These are phyloP conservation scores for Leptopilina syphax DNA, from an alignment of 2,888 invertebrate species.

Conservation along the genomic window DNA sequence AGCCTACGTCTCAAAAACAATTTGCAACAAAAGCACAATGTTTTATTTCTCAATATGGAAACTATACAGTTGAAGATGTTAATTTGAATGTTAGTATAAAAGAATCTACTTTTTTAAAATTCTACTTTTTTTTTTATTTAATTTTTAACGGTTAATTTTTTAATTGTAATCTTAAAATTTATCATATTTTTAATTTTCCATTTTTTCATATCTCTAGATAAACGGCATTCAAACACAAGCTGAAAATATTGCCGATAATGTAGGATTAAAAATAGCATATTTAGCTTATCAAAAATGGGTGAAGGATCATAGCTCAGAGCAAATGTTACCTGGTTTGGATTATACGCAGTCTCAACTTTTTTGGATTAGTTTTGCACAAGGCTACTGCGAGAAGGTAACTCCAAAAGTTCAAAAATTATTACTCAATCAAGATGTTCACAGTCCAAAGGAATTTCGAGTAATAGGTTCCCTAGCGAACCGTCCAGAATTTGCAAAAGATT, in stretches of 20 bases:
- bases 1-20: constrained; percentile 86
- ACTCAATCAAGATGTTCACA: constrained; percentile 88
- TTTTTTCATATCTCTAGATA: constrained; percentile 79
- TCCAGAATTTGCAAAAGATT: constrained; percentile 80
- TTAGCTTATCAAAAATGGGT: constrained; percentile 82
- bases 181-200: constrained; percentile 24
- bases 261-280: constrained; percentile 94
- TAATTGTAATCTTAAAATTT: too few relatives aligned
- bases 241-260: constrained; percentile 97
- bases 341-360: too few relatives aligned
- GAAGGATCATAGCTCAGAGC: constrained; percentile 79
- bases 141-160: too few relatives aligned
- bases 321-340: constrained; percentile 82
- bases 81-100: constrained; percentile 81
- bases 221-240: constrained; percentile 95
- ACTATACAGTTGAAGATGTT: constrained; percentile 88
- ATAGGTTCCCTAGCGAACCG: constrained; percentile 81
- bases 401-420: constrained; percentile 86
- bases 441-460: constrained; percentile 83
- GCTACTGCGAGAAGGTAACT: constrained; percentile 80
- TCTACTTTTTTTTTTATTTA: constrained; percentile 42
- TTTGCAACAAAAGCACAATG: constrained; percentile 91
- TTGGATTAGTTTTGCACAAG: constrained; percentile 77
- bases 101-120: too few relatives aligned
- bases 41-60: constrained; percentile 94